Evolutionary conservation across 2,797 vertebrate species (phyloP).

Genomic region (Gambusia yucatana): DNA sequence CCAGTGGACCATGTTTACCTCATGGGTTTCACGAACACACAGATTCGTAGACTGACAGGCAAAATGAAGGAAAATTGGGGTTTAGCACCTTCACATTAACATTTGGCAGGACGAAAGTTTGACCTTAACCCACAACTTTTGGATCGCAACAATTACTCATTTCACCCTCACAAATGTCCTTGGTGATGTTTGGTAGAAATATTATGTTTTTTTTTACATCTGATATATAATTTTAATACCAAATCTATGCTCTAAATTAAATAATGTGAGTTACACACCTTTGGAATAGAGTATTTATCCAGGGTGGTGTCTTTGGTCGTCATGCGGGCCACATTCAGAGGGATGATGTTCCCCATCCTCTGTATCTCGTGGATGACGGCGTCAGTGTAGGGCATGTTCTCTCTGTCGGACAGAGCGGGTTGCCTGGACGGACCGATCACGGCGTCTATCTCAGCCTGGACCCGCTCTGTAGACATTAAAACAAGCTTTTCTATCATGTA

Average conservation of each 20-base stretch:
- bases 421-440: conserved; percentile 66
- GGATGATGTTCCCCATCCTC: not conserved
- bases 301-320: not conserved
- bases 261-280: not conserved
- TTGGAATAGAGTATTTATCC: not conserved
- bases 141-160: not conserved
- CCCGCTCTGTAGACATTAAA: conserved; percentile 52
- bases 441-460: conserved; percentile 73
- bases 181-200: not conserved
- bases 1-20: not conserved
- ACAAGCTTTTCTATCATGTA: not conserved
- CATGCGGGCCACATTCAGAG: not conserved
- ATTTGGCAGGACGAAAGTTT: not conserved
- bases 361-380: conserved; percentile 65
- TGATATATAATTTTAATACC: not conserved
- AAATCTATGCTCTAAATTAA: not conserved
- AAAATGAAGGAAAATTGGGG: not conserved
- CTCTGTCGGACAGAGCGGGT: conserved; percentile 61
- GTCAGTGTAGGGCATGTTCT: conserved; percentile 71
- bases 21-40: not conserved
- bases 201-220: not conserved
- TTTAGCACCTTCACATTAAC: not conserved
- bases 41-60: not conserved
- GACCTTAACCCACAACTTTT: not conserved
- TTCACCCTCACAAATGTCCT: not conserved